Evolutionary conservation across 2,888 invertebrate genomes (phyloP), one percentile per base, ranked within the genome.

Genomic region (Galeopsomyia nigrocyanea): DNA sequence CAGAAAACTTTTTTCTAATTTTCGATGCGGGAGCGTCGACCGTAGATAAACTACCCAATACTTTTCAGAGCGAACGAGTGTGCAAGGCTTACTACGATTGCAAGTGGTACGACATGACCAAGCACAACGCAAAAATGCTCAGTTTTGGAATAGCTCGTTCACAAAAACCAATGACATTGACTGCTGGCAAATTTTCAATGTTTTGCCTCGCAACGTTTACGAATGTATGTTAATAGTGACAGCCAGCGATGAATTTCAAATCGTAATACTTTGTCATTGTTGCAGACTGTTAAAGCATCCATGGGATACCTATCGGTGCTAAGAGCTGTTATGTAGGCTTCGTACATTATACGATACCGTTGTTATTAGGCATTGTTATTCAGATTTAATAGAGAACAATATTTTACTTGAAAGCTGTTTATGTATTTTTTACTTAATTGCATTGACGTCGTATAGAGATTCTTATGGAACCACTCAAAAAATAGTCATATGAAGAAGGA

Each of bases 161-260:
- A 77, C 88, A 89, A 75, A 87, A 86, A 16, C 89, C 89, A 0
- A 80, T 90, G 61, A 82, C 82, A 47, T 86, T 90, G 2, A 88
- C 88, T 0, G 89, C 90, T 46, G 90, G 89, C 10, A 89, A 89
- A 80, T 87, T 90, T 77, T 88, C 88, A 72, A 88, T 85, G 0
- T 83, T 90, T 21, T 89, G 89, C 1, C 83, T 90, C 22, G 84
- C 87, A 66, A 88, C 89, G 22, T 88, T 90, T 71, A 89, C 88
- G 39, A 83, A 87, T 70, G 90, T 89, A 84, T 87, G 87, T 78
- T 14, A 31, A 6, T 16, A 46, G 14, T 1, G 26, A 47, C 0
- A 39, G 39, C 39, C 39, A 9, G 39, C 5, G 13, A 39, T 3
- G 10, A 10, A 39, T 39, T 39, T 39, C 10, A 39, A 7, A 39